A percentile compares a stretch with the other conserved stretches of the same genome.
Conservation (phyloP, 2,888 invertebrate genomes). For the Agonopterix alstromeriana region DNA sequence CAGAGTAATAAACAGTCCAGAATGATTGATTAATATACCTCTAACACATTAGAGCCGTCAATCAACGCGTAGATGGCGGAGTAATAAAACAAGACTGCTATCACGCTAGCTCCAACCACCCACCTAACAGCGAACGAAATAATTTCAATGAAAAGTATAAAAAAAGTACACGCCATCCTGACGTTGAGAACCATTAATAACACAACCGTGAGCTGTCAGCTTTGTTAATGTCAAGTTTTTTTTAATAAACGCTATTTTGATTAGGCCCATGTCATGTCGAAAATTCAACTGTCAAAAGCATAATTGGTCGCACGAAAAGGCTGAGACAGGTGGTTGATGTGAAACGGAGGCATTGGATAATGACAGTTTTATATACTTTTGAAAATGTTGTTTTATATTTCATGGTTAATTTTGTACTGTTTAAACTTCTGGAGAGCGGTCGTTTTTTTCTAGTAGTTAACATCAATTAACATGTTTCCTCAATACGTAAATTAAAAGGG, state of each 20-base stretch:
- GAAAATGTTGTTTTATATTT: neutral
- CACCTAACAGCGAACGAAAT: constrained; percentile 53
- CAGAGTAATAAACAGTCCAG: constrained; percentile 46
- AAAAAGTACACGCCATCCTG: constrained; percentile 41
- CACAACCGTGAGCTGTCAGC: constrained; percentile 73
- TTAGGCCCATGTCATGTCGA: constrained; percentile 78
- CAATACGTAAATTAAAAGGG: no score
- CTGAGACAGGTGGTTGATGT: constrained; percentile 45
- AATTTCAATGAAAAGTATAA: constrained; percentile 57
- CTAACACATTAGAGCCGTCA: constrained; percentile 63
- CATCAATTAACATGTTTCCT: no score
- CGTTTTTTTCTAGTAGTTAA: no score
- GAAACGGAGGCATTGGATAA: constrained; percentile 29
- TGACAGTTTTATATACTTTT: neutral
- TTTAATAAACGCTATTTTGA: constrained; percentile 77
- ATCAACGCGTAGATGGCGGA: constrained; percentile 44
- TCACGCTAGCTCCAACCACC: constrained; percentile 46
- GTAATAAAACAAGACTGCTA: constrained; percentile 53
- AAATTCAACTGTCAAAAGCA: constrained; percentile 76
- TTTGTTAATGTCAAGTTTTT: constrained; percentile 68
- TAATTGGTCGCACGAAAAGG: constrained; percentile 72
- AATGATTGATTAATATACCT: constrained; percentile 65
- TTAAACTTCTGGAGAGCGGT: no score
- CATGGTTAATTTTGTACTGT: neutral
- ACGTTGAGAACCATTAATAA: constrained; percentile 62